A percentile compares a stretch with the other conserved stretches of the same genome.
Conservation (phyloP, 2,113 vertebrate genomes). For the Nerophis ophidion region DNA sequence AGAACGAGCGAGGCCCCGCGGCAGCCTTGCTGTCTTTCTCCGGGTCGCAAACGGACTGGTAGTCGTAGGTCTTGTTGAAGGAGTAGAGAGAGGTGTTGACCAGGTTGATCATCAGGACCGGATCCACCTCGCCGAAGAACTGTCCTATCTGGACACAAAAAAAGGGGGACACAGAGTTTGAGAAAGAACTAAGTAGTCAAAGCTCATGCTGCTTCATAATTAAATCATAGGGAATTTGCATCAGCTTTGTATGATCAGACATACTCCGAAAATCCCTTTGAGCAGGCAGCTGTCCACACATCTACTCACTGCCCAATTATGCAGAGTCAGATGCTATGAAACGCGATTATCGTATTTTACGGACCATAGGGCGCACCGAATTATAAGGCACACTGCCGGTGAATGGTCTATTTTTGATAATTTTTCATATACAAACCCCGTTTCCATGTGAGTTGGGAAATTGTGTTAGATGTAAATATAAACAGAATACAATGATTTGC, state of each 20-base stretch:
- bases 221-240: not conserved
- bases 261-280: not conserved
- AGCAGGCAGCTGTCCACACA: not conserved
- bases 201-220: too few relatives aligned
- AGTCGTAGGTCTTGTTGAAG: slow-evolving; percentile 96
- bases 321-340: too few relatives aligned
- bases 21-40: slow-evolving; percentile 87
- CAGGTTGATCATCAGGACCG: slow-evolving; percentile 86
- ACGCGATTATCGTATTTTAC: too few relatives aligned
- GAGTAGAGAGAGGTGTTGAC: slow-evolving; percentile 88
- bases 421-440: too few relatives aligned
- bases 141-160: slow-evolving; percentile 68
- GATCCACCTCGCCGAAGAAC: slow-evolving; percentile 96
- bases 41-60: slow-evolving; percentile 92
- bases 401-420: too few relatives aligned
- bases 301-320: not conserved
- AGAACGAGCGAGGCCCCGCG: slow-evolving; percentile 82
- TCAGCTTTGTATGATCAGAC: not conserved
- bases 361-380: too few relatives aligned
- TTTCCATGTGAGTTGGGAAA: too few relatives aligned
- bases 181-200: not conserved
- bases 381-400: too few relatives aligned
- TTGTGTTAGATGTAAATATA: too few relatives aligned
- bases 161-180: not conserved
- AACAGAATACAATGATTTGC: too few relatives aligned